These are phyloP conservation scores for Bombus impatiens DNA, from an alignment of 1,140 invertebrate genomes.

Conservation along the genomic window DNA sequence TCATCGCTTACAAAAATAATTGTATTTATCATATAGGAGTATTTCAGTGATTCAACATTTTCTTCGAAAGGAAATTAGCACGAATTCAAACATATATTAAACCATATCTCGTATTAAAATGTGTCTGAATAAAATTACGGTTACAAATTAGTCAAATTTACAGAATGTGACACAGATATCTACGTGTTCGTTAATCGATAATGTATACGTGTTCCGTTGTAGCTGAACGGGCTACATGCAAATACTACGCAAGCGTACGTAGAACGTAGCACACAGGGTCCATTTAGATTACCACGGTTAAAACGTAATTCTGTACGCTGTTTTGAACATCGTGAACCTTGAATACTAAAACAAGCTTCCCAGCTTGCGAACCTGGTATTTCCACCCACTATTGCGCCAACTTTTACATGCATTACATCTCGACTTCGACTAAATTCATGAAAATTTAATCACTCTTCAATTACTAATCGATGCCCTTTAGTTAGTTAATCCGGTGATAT, in stretches of 20 bases:
- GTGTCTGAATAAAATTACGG: too few relatives aligned
- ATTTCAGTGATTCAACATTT: too few relatives aligned
- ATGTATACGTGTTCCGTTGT: not conserved
- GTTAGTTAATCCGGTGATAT: too few relatives aligned
- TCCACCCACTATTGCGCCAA: not conserved
- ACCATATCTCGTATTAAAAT: too few relatives aligned
- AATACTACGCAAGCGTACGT: not conserved
- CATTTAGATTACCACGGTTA: slow-evolving; percentile 40
- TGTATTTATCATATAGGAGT: too few relatives aligned
- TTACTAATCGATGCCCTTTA: too few relatives aligned
- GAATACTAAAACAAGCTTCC: not conserved
- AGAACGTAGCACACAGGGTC: slow-evolving; percentile 17
- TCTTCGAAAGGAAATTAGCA: too few relatives aligned
- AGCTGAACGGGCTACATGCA: not conserved
- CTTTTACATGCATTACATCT: not conserved
- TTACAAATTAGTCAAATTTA: not conserved
- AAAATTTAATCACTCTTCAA: too few relatives aligned
- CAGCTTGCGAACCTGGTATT: too few relatives aligned
- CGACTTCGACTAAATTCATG: not conserved
- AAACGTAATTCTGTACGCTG: not conserved
- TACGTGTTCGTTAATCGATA: slow-evolving; percentile 21
- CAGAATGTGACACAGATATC: not conserved
- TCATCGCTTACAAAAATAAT: too few relatives aligned
- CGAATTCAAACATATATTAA: too few relatives aligned
- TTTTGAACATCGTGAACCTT: slow-evolving; percentile 2